phyloP scores from a whole-genome alignment of 2,888 invertebrate genomes.

The Monopis laevigella region DNA sequence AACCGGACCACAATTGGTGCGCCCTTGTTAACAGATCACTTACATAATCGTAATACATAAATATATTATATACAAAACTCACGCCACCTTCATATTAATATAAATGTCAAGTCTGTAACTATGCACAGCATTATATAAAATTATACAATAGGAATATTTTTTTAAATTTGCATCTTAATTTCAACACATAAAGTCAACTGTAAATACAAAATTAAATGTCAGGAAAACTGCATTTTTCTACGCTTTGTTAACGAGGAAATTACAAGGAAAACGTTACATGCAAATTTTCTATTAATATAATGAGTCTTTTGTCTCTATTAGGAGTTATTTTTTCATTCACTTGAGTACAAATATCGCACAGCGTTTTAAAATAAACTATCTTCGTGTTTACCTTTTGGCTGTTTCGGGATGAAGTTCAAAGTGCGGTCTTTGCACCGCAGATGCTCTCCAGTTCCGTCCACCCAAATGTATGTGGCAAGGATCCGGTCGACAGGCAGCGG shows the following conservation, averaged over 20 bases:
- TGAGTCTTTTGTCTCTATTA: no score
- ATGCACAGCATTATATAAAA: neutral
- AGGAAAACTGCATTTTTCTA: no score
- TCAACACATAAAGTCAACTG: no score
- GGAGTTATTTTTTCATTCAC: no score
- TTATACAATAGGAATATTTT: no score
- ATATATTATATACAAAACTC: neutral
- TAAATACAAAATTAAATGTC: no score
- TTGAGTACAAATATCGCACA: no score
- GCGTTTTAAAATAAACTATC: no score
- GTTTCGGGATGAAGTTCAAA: slow-evolving; percentile 80
- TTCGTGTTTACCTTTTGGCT: slow-evolving; percentile 79
- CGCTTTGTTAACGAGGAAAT: no score
- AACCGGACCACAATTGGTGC: slow-evolving; percentile 20
- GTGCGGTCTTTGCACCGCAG: slow-evolving; percentile 90
- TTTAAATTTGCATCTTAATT: no score
- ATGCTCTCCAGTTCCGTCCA: slow-evolving; percentile 91
- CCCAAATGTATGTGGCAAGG: slow-evolving; percentile 93
- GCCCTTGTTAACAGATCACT: slow-evolving; percentile 3
- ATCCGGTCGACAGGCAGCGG: slow-evolving; percentile 80
- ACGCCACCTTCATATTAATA: neutral
- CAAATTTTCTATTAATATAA: no score
- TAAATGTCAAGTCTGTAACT: neutral
- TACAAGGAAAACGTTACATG: no score
- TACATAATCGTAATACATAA: slow-evolving; percentile 1